A percentile compares a stretch with the other conserved stretches of the same genome.
These are phyloP conservation scores for Mycetomoellerius zeteki DNA, from an alignment of 1,140 invertebrate species.

Conservation along the genomic window DNA sequence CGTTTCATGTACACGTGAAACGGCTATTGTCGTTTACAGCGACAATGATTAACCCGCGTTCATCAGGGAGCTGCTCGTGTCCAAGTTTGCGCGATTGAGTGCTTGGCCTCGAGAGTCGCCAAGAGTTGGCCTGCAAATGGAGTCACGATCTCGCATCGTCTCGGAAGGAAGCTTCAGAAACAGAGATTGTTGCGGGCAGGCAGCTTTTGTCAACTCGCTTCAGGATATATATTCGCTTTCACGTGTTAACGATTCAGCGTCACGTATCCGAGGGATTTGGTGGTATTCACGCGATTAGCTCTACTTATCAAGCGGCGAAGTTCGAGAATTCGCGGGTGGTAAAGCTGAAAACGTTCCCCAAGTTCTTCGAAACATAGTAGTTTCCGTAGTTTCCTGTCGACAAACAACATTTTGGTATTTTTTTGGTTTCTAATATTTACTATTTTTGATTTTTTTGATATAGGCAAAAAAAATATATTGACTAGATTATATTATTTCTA, in stretches of 20 bases:
- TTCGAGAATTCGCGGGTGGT: background rate
- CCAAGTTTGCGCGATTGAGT: conserved; percentile 37
- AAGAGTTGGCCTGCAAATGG: background rate
- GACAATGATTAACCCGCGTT: background rate
- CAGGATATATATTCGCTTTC: conserved; percentile 5
- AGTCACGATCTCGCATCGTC: background rate
- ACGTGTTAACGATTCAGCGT: conserved; percentile 23
- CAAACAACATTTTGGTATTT: background rate
- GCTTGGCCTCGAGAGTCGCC: background rate
- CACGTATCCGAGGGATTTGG: background rate
- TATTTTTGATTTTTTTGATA: background rate
- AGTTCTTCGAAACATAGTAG: background rate
- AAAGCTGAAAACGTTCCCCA: background rate
- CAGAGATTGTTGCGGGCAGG: background rate
- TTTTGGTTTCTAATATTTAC: background rate
- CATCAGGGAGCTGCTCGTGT: background rate
- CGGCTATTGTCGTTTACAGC: conserved; percentile 11
- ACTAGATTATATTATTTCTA: background rate
- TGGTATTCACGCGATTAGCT: conserved; percentile 32
- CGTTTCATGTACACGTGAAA: conserved; percentile 5
- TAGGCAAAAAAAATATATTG: background rate
- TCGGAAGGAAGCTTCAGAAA: background rate
- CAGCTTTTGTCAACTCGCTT: conserved; percentile 3
- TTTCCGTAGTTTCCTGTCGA: background rate
- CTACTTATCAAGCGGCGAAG: conserved; percentile 14